These are phyloP conservation scores for Zaprionus kolodkinae DNA, from an alignment of 1,140 invertebrate species.

Conservation along the genomic window DNA sequence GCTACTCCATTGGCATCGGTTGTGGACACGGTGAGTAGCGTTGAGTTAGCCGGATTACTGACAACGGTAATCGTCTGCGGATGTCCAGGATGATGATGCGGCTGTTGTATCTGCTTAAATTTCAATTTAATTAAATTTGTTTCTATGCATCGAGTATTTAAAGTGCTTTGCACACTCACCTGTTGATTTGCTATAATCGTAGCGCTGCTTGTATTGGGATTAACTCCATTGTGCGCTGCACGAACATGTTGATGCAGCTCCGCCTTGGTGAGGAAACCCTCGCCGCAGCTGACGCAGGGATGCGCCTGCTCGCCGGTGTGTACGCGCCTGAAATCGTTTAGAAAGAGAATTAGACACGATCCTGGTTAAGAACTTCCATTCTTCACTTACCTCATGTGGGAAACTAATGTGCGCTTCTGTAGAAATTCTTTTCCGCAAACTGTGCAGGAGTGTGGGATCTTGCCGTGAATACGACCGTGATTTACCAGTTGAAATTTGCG, in stretches of 20 bases:
- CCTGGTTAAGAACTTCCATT: no score
- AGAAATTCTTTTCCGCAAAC: constrained; percentile 93
- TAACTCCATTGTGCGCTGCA: constrained; percentile 85
- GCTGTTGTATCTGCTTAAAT: constrained; percentile 80
- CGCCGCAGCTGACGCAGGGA: constrained; percentile 90
- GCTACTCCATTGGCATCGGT: constrained; percentile 70
- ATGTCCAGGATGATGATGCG: constrained; percentile 84
- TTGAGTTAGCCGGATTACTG: constrained; percentile 78
- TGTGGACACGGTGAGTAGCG: constrained; percentile 75
- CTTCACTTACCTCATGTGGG: constrained; percentile 88
- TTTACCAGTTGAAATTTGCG: constrained; percentile 93
- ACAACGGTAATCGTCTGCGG: constrained; percentile 83
- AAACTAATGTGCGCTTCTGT: constrained; percentile 91
- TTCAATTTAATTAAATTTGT: constrained; percentile 35
- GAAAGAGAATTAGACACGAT: background rate
- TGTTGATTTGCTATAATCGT: constrained; percentile 83
- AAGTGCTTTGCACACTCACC: constrained; percentile 28
- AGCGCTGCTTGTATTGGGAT: constrained; percentile 84
- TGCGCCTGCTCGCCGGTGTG: constrained; percentile 87
- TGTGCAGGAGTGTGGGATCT: constrained; percentile 91
- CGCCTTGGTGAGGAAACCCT: constrained; percentile 89
- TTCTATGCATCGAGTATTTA: background rate
- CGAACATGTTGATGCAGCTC: constrained; percentile 89
- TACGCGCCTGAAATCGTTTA: constrained; percentile 66
- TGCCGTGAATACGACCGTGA: constrained; percentile 91